phyloP scores from a whole-genome alignment of 1,140 invertebrate genomes.

The Hypsibius dujardini region DNA sequence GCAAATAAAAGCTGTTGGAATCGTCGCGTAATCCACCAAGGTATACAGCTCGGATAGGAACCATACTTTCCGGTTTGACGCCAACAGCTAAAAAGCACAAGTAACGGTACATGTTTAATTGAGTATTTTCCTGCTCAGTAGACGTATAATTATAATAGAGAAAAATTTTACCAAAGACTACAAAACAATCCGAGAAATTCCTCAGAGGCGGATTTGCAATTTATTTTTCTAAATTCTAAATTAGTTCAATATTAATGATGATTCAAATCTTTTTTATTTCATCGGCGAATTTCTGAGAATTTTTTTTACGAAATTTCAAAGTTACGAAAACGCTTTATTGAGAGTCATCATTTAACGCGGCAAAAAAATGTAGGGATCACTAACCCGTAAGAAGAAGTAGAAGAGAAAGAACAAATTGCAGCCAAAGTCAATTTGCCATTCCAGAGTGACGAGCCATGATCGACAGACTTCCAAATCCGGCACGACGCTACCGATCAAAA shows the following conservation, averaged over 20 bases:
- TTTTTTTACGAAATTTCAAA: too few relatives aligned
- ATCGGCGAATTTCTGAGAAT: too few relatives aligned
- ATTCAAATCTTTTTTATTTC: too few relatives aligned
- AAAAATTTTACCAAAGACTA: neutral
- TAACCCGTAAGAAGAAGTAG: neutral
- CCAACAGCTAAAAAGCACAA: neutral
- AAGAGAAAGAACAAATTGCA: slow-evolving; percentile 1
- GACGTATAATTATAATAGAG: neutral
- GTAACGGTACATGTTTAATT: neutral
- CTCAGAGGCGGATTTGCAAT: neutral
- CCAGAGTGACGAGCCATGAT: neutral
- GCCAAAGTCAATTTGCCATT: neutral
- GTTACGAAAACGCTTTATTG: too few relatives aligned
- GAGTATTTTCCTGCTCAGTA: too few relatives aligned
- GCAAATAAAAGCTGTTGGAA: neutral
- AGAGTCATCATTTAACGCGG: too few relatives aligned
- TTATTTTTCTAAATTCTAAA: too few relatives aligned
- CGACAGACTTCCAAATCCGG: slow-evolving; percentile 5
- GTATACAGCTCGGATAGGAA: neutral
- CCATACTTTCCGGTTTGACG: neutral
- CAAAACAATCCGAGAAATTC: neutral
- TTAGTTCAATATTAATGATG: too few relatives aligned
- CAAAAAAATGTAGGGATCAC: neutral
- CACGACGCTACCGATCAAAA: neutral
- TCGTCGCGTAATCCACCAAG: neutral